These are phyloP conservation scores for human (Homo sapiens) DNA, from an alignment of 2,113 vertebrate genomes.

Conservation along the genomic window GRCh38 chr1:87588501-87589000, in stretches of 20 bases:
- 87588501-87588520: neutral
- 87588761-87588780: slow-evolving; percentile 55
- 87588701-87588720: slow-evolving; percentile 56
- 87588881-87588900: neutral
- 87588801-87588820: slow-evolving; percentile 56
- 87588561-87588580: neutral
- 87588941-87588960: neutral
- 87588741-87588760: slow-evolving; percentile 49
- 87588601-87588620: neutral
- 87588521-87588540: slow-evolving; percentile 28
- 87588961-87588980: neutral
- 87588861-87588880: neutral
- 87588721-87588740: slow-evolving; percentile 49
- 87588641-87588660: neutral
- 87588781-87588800: slow-evolving; percentile 66
- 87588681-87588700: neutral
- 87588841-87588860: neutral
- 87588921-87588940: neutral
- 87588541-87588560: neutral
- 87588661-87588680: neutral
- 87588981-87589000: neutral
- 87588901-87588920: neutral
- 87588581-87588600: neutral
- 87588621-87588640: neutral
- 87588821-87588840: slow-evolving; percentile 62